phyloP scores from a whole-genome alignment of 2,888 invertebrate species.

The Leptopilina myrica region DNA sequence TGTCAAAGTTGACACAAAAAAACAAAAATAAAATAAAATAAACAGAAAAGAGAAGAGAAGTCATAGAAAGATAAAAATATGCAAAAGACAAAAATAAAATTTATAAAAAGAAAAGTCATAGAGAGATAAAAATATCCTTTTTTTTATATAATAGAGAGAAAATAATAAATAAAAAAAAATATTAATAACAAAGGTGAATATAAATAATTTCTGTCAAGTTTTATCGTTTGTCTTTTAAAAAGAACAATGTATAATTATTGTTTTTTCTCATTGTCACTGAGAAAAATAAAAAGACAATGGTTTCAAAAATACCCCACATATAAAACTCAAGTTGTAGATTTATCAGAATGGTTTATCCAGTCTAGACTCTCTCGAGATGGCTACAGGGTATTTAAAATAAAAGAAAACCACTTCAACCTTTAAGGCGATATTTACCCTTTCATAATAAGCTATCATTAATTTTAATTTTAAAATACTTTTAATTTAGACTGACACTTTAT shows the following conservation, averaged over 20 bases:
- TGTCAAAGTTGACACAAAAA: too few relatives aligned
- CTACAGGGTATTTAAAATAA: neutral
- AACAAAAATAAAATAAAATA: neutral
- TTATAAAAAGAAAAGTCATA: neutral
- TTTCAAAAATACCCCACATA: constrained; percentile 17
- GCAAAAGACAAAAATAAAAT: neutral
- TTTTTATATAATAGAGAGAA: neutral
- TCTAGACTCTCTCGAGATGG: neutral
- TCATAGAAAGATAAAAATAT: too few relatives aligned
- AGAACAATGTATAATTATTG: neutral
- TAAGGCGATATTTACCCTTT: too few relatives aligned
- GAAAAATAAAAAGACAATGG: constrained; percentile 4
- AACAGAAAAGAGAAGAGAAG: neutral
- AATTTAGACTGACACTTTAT: too few relatives aligned
- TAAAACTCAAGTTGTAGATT: constrained; percentile 7
- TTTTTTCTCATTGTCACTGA: neutral
- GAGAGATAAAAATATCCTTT: neutral
- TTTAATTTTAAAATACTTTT: too few relatives aligned
- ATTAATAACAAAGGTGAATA: neutral
- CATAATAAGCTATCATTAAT: too few relatives aligned
- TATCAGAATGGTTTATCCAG: constrained; percentile 1
- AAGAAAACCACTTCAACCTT: neutral
- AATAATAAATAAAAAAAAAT: constrained; percentile 7
- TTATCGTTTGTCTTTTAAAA: constrained; percentile 8
- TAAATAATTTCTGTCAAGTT: constrained; percentile 12